Conservation (phyloP, 1,140 invertebrate genomes). For the Trichoplusia ni region DNA sequence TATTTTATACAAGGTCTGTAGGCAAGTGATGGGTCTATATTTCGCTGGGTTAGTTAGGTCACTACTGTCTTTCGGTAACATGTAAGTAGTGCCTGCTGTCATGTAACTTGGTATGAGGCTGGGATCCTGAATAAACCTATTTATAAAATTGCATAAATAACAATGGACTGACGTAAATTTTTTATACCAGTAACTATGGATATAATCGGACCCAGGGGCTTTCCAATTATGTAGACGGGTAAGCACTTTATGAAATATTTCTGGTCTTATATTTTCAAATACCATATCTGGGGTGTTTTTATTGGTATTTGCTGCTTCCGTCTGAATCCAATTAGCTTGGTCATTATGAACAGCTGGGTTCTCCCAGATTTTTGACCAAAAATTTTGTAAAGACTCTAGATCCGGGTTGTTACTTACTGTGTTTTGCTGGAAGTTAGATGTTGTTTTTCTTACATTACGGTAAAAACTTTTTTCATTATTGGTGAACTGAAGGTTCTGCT, state of each 20-base stretch:
- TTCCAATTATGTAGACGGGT: no score
- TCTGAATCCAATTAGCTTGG: background rate
- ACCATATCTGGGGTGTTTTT: background rate
- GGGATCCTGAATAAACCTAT: background rate
- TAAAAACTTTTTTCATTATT: background rate
- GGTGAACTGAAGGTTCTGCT: no score
- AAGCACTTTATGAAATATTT: background rate
- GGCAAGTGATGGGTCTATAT: background rate
- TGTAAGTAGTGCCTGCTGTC: conserved; percentile 12
- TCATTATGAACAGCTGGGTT: background rate
- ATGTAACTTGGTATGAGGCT: background rate
- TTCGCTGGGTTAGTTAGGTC: background rate
- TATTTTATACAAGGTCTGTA: no score
- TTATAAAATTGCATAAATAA: no score
- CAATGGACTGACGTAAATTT: background rate
- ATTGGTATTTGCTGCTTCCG: background rate
- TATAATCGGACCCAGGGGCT: background rate
- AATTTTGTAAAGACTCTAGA: background rate
- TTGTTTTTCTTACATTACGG: background rate
- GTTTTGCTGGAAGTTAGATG: background rate
- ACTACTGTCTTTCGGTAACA: conserved; percentile 12
- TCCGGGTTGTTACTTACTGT: background rate
- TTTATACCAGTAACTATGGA: background rate
- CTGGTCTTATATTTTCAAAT: background rate
- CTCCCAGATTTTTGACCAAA: background rate